phyloP scores from a whole-genome alignment of 2,113 vertebrate species.

The Pachypanchax playfairii region DNA sequence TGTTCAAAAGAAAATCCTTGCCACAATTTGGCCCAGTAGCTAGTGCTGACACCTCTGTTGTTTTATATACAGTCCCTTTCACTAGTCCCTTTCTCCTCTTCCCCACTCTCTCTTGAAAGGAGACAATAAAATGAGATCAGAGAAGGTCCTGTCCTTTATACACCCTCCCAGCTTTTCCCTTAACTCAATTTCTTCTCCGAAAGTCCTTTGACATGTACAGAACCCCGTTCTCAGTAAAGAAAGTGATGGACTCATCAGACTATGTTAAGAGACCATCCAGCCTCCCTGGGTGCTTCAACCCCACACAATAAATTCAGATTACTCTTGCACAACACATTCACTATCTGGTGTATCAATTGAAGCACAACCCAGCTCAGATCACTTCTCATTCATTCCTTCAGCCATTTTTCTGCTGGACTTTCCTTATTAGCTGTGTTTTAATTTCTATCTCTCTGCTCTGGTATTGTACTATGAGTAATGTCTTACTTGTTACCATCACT shows the following conservation, averaged over 20 bases:
- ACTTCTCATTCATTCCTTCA: conserved; percentile 51
- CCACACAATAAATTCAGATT: conserved; percentile 66
- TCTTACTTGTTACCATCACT: conserved; percentile 16
- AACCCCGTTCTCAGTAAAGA: conserved; percentile 33
- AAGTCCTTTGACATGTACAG: conserved; percentile 59
- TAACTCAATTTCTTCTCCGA: conserved; percentile 53
- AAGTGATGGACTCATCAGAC: conserved; percentile 21
- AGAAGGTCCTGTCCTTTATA: conserved; percentile 27
- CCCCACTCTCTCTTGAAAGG: conserved; percentile 38
- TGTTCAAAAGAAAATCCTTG: conserved; percentile 28
- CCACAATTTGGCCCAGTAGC: conserved; percentile 27
- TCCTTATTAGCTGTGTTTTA: conserved; percentile 6
- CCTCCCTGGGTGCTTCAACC: conserved; percentile 55
- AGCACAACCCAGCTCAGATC: conserved; percentile 13
- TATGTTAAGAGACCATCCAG: conserved; percentile 56
- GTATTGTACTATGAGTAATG: conserved; percentile 49
- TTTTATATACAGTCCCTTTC: conserved; percentile 20
- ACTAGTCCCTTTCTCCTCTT: conserved; percentile 21
- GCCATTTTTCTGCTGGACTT: conserved; percentile 16
- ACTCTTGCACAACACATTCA: conserved; percentile 58
- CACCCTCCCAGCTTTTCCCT: conserved; percentile 19
- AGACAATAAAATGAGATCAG: conserved; percentile 46
- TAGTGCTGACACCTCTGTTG: conserved; percentile 42
- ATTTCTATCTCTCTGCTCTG: conserved; percentile 17
- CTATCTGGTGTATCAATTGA: conserved; percentile 16